These are phyloP conservation scores for Halictus quadricinctus DNA, from an alignment of 2,888 invertebrate species.

Conservation along the genomic window DNA sequence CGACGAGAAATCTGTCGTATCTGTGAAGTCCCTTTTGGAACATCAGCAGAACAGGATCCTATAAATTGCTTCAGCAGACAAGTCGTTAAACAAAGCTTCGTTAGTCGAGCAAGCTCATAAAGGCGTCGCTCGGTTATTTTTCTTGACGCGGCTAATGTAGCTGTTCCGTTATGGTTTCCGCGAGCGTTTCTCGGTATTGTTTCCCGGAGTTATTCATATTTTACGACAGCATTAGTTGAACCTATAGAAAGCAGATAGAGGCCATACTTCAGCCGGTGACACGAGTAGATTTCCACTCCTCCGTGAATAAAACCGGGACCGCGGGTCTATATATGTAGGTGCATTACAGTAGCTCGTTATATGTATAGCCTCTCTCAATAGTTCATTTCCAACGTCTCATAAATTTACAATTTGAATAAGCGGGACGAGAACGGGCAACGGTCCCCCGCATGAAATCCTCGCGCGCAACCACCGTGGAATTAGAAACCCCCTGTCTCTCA, in stretches of 20 bases:
- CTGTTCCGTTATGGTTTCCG: conserved; percentile 30
- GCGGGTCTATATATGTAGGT: conserved; percentile 23
- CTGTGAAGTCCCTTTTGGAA: background rate
- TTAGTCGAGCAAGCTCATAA: conserved; percentile 28
- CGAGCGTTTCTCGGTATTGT: conserved; percentile 44
- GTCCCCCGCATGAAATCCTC: conserved; percentile 21
- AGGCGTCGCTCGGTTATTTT: conserved; percentile 10
- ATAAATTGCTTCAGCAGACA: background rate
- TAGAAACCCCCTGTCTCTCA: conserved; percentile 33
- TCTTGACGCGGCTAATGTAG: conserved; percentile 29
- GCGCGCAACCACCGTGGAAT: conserved; percentile 31
- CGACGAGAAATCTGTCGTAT: background rate
- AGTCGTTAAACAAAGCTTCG: conserved; percentile 15
- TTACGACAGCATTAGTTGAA: conserved; percentile 51
- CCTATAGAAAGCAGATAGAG: conserved; percentile 52
- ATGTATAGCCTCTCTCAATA: conserved; percentile 46
- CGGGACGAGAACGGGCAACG: conserved; percentile 13
- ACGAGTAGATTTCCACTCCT: conserved; percentile 50
- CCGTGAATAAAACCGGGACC: conserved; percentile 51
- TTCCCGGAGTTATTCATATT: conserved; percentile 50
- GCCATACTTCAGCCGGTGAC: conserved; percentile 51
- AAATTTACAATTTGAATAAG: conserved; percentile 54
- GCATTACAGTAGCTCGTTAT: conserved; percentile 54
- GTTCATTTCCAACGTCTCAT: conserved; percentile 55
- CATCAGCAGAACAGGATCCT: background rate